phyloP scores from a whole-genome alignment of 1,140 invertebrate genomes.

The Drosophila punjabiensis region DNA sequence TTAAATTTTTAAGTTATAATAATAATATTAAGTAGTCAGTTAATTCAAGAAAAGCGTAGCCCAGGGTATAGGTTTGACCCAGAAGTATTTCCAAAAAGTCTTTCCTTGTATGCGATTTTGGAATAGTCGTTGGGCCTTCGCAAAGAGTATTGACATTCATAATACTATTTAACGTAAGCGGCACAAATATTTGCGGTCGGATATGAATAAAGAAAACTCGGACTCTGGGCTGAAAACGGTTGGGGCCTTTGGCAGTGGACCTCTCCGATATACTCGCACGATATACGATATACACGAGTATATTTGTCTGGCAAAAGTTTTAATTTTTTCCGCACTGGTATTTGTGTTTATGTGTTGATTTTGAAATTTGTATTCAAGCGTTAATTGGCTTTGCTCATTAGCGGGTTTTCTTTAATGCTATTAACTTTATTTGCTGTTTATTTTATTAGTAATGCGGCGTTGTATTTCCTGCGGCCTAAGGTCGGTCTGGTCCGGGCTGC shows the following conservation, averaged over 20 bases:
- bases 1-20: not conserved
- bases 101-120: not conserved
- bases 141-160: constrained; percentile 31
- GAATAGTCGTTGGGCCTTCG: not conserved
- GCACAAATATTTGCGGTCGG: constrained; percentile 50
- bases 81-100: not conserved
- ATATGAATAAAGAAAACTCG: constrained; percentile 57
- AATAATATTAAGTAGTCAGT: not conserved
- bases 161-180: constrained; percentile 48
- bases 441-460: constrained; percentile 77
- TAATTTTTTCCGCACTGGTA: constrained; percentile 28
- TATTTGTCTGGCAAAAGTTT: constrained; percentile 40
- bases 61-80: too few species aligned
- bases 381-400: constrained; percentile 83
- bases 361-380: constrained; percentile 78
- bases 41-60: too few species aligned
- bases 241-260: constrained; percentile 34
- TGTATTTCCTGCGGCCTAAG: constrained; percentile 75
- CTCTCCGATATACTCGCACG: too few species aligned
- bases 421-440: constrained; percentile 82
- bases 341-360: constrained; percentile 64
- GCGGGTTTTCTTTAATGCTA: constrained; percentile 77
- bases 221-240: constrained; percentile 17
- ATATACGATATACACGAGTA: not conserved
- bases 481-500: constrained; percentile 8